These are phyloP conservation scores for Nansenia antarctica DNA, from an alignment of 2,113 vertebrate species.

Conservation along the genomic window DNA sequence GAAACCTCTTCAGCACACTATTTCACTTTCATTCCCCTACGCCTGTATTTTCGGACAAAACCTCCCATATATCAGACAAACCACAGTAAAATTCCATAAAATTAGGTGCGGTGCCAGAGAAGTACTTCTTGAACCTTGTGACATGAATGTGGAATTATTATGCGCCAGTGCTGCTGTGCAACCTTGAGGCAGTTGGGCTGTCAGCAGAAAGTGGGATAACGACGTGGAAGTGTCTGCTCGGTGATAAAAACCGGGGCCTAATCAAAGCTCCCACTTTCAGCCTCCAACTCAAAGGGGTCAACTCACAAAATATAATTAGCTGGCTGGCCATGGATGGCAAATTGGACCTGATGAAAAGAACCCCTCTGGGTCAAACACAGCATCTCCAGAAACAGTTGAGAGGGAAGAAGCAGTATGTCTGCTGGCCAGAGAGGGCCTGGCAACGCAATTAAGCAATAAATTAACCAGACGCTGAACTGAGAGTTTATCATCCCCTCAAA, in stretches of 20 bases:
- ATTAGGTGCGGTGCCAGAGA: slow-evolving; percentile 3
- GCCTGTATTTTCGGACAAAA: neutral
- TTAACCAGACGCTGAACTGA: slow-evolving; percentile 55
- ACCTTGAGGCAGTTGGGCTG: slow-evolving; percentile 62
- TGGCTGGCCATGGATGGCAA: slow-evolving; percentile 61
- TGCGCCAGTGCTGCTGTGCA: slow-evolving; percentile 57
- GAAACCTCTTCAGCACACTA: neutral
- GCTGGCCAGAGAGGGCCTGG: slow-evolving; percentile 38
- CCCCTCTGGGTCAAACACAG: slow-evolving; percentile 63
- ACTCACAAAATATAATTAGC: slow-evolving; percentile 75
- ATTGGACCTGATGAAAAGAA: slow-evolving; percentile 70
- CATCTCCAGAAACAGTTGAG: too few species aligned
- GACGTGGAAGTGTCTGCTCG: slow-evolving; percentile 56
- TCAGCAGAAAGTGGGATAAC: slow-evolving; percentile 72
- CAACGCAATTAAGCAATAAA: slow-evolving; percentile 65
- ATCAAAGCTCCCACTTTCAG: slow-evolving; percentile 69
- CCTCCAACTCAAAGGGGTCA: slow-evolving; percentile 65
- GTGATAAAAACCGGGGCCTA: slow-evolving; percentile 73
- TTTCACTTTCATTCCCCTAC: neutral
- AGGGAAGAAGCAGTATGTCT: slow-evolving; percentile 68
- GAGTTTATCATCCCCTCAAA: slow-evolving; percentile 36
- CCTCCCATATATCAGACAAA: neutral
- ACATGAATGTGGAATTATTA: slow-evolving; percentile 59
- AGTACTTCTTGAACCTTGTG: slow-evolving; percentile 56
- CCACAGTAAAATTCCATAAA: neutral